Percentiles rank a stretch among this genome's conserved stretches.
Evolutionary conservation across 2,888 invertebrate species (phyloP).

Genomic region (Ophraella communa): DNA sequence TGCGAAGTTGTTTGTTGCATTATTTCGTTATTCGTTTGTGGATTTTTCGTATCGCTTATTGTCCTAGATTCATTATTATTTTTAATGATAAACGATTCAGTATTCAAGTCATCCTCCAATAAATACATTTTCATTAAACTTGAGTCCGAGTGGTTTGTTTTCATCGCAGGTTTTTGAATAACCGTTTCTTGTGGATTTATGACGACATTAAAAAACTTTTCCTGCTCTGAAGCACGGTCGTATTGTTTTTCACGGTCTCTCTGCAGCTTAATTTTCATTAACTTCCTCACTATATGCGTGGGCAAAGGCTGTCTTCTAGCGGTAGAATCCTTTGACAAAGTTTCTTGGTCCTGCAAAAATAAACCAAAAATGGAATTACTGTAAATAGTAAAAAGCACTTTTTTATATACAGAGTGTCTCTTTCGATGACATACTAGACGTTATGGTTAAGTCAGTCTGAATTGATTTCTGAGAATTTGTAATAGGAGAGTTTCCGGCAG

Average conservation of each 20-base stretch:
- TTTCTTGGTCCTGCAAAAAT: background rate
- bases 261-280: background rate
- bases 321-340: background rate
- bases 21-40: too few relatives aligned
- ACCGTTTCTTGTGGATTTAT: background rate
- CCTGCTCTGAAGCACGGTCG: background rate
- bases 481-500: too few relatives aligned
- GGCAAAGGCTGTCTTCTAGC: background rate
- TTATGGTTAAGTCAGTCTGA: too few relatives aligned
- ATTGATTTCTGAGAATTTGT: too few relatives aligned
- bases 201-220: background rate
- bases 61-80: background rate
- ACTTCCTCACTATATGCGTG: background rate
- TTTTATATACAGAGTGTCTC: too few relatives aligned
- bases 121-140: slow-evolving; percentile 6
- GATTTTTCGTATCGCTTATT: too few relatives aligned
- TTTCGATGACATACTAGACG: too few relatives aligned
- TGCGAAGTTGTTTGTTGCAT: too few relatives aligned
- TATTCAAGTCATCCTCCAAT: background rate
- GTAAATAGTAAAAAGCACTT: too few relatives aligned
- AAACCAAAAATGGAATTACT: too few relatives aligned
- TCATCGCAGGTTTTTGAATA: background rate
- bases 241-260: background rate
- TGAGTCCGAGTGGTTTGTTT: background rate
- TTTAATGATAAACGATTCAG: background rate